Conservation (phyloP, 2,797 vertebrate species). For the Anguilla marmorata region DNA sequence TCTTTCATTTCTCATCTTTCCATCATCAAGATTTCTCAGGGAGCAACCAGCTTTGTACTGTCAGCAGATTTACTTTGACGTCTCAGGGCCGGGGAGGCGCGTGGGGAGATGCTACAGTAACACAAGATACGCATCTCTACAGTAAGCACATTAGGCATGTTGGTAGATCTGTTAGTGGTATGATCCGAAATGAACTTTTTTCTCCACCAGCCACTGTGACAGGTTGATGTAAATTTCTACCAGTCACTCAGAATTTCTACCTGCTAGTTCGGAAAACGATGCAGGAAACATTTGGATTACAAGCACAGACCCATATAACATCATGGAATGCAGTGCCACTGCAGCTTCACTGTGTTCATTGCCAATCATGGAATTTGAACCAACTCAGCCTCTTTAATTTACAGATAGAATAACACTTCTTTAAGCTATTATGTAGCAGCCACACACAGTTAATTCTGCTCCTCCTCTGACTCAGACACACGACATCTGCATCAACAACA, state of each 20-base stretch:
- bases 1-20: background rate
- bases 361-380: too few relatives aligned
- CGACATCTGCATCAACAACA: background rate
- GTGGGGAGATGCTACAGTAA: background rate
- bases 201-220: background rate
- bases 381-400: too few relatives aligned
- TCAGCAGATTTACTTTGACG: background rate
- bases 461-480: background rate
- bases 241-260: background rate
- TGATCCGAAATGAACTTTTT: background rate
- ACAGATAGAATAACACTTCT: background rate
- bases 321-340: too few relatives aligned
- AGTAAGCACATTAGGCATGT: background rate
- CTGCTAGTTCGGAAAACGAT: background rate
- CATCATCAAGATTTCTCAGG: background rate
- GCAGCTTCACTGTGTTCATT: background rate
- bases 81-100: background rate
- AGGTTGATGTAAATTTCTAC: background rate
- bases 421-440: background rate
- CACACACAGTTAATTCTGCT: background rate
- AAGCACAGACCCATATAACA: background rate
- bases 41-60: background rate
- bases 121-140: background rate
- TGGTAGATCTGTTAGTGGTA: background rate
- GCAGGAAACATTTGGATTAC: background rate